Conservation (phyloP, 2,113 vertebrate species). For the Gymnocephalus cernua region DNA sequence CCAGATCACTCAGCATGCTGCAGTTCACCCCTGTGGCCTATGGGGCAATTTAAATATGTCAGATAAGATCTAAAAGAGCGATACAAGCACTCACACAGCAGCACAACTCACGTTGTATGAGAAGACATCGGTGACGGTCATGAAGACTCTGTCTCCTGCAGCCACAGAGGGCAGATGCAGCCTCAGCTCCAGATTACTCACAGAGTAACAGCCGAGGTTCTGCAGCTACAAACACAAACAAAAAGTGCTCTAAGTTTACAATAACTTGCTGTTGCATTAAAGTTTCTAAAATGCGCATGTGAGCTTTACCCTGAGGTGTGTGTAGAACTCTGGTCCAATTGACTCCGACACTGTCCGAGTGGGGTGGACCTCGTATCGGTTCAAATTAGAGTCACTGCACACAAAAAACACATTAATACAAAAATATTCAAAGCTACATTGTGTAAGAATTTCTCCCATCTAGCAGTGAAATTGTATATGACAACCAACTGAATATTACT, state of each 20-base stretch:
- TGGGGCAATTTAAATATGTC: slow-evolving; percentile 14
- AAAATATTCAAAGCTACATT: no score
- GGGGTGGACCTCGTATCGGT: slow-evolving; percentile 92
- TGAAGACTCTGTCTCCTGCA: slow-evolving; percentile 84
- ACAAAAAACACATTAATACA: background rate
- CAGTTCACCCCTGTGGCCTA: slow-evolving; percentile 88
- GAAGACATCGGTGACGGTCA: slow-evolving; percentile 87
- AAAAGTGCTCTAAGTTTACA: background rate
- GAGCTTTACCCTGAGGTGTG: slow-evolving; percentile 86
- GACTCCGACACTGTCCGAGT: slow-evolving; percentile 83
- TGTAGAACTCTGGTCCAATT: slow-evolving; percentile 91
- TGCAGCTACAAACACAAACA: slow-evolving; percentile 85
- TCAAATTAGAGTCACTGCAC: slow-evolving; percentile 89
- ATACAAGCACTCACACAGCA: background rate
- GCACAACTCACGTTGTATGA: slow-evolving; percentile 87
- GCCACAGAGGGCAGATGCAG: slow-evolving; percentile 89
- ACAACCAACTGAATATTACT: no score
- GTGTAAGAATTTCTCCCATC: no score
- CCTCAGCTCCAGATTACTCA: slow-evolving; percentile 85
- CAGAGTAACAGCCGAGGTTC: slow-evolving; percentile 90
- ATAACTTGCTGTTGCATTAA: background rate
- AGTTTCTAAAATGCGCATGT: background rate
- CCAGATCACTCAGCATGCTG: slow-evolving; percentile 78
- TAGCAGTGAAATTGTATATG: no score
- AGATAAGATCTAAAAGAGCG: background rate